Base-by-base conservation (phyloP, 2,888 invertebrate species). In the Xylophagus ater region DNA sequence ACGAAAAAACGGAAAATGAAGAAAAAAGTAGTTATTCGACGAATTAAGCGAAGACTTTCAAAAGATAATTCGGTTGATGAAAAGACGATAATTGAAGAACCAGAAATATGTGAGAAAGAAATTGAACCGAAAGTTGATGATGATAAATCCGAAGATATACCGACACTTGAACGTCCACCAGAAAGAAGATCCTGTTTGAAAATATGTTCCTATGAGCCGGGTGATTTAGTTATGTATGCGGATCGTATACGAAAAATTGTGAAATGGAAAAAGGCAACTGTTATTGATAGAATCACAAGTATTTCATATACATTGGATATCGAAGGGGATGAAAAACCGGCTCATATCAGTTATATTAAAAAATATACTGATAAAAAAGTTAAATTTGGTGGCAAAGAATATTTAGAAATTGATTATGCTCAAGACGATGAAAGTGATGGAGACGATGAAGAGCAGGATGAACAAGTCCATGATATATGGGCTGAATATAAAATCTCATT, bases 321-420 rank as follows among this genome's bases (percentile, higher is more conserved):
- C 31, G 60, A 61, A 30, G 62, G 61, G 33, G 59, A 59, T 34
- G 61, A 63, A 37, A 57, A 60, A 24, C 51, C 62, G 1, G 61
- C 62, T 14, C 62, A 63, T 19, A 55, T 63, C 6, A 62, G 59
- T 43, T 63, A 62, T 33, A 60, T 63, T 21, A 63, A 63, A 44
- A 58, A 59, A 40, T 60, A 54, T 35, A 61, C 59, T 1, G 56
- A 54, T 3, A 56, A 61, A 13, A 63, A 59, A 45, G 62, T 63
- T 6, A 58, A 56, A 23, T 63, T 63, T 32, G 59, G 60, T 13
- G 58, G 54, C 25, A 63, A 63, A 38, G 62, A 63, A 46, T 63
- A 63, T 49, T 50, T 63, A 40, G 62, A 63, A 47, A 63, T 63
- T 14, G 64, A 63, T 41, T 63, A 63, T 43, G 61, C 59, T 26